Evolutionary conservation across 2,113 vertebrate species (phyloP), one percentile per base, ranked within the genome.

Genomic region (Rhinoderma darwinii): DNA sequence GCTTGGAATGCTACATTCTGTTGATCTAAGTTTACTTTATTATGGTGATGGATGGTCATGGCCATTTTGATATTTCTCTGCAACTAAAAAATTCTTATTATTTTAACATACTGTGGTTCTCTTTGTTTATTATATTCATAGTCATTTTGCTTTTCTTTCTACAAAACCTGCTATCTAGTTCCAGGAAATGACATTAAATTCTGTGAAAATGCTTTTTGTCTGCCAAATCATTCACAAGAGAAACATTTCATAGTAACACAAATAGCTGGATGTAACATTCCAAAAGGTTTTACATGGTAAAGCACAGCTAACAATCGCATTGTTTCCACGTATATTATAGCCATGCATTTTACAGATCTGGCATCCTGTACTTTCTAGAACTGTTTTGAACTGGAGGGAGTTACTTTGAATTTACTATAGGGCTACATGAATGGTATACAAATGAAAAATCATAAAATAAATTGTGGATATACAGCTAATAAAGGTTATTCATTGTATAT

Each of bases 101-200:
- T 82, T 82, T 66, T 63, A 44, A 66, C 56, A 66, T 30, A 82
- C 56, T 66, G 51, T 56, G 47, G 76, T 79, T 80, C 77, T 61
- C 22, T 59, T 37, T 80, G 51, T 80, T 80, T 80, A 80, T 80
- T 80, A 80, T 80, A 56, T 22, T 80, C 77, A 59, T 41, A 59
- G 47, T 11, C 77, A 27, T 80, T 75, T 80, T 51, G 51, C 51
- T 37, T 20, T n/a, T 25, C 79, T 82, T 80, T 66, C 56, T 22
- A 66, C 37, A 66, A n/a, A 63, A 41, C 37, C 17, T n/a, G 25
- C n/a, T 82, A 82, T 66, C 56, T 66, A 30, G 25, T 63, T 82
- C 25, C 59, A 43, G 78, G 78, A 81, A 81, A 61, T 43, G 37
- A 25, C 32, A 50, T 41, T 43, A 30, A 43, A 37, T 66, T 82